Evolutionary conservation across 2,797 vertebrate genomes (phyloP), one percentile per base, ranked within the genome.

Genomic region (Antrozous pallidus): DNA sequence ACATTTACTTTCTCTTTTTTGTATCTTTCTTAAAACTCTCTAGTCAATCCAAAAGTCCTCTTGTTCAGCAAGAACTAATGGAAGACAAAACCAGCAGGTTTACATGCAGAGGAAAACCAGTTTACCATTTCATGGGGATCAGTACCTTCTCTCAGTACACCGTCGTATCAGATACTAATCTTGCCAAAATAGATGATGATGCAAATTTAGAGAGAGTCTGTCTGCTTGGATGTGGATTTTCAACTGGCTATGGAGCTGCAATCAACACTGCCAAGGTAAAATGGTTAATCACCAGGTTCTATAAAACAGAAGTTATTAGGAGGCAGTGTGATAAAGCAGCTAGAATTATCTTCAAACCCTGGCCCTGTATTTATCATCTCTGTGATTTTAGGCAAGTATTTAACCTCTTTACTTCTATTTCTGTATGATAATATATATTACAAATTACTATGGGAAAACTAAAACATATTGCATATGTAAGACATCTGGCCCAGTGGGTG

Each of bases 131-230:
- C 75, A 1, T 98, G 28, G 98, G 98, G 91, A 49, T 96, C 88
- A 98, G 98, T 96, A 97, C 98, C 14, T 99, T 99, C 96, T 96
- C 98, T 49, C 98, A 99, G 94, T 99, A 98, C 96, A 99, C 98
- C 0, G 98, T 99, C 14, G 94, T 98, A 24, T 97, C 98, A 0
- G 98, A 98, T 31, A 94, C 54, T 0, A 86, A 97, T 0, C 69
- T 98, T 74, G 98, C 97, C 90, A 98, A 98, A 97, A 98, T 98
- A 51, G 97, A 98, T n/a, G 95, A 94, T 5, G 97, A 97, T 3
- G 98, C 98, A 24, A 98, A 98, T 36, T 97, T 98, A 91, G 98
- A 98, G 81, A 98, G 97, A 95, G 98, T 98, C 51, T 99, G 98
- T 89, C 93, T 99, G 61, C 92, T 99, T 10, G 98, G 98, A 77